Conservation (phyloP, 2,797 vertebrate genomes). For the Platalea minor region DNA sequence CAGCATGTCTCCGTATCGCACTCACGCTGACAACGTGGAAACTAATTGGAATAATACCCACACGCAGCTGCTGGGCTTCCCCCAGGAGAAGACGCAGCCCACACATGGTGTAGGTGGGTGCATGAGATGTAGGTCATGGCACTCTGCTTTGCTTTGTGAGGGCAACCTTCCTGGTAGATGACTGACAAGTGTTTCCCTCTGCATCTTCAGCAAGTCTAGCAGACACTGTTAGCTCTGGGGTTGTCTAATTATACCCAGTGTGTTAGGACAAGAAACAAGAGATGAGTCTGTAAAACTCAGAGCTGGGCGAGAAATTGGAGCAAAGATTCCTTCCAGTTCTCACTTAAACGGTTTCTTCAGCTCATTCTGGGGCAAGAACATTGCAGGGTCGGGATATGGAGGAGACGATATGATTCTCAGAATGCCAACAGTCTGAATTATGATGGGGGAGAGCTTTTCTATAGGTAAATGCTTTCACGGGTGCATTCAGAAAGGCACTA, state of each 20-base stretch:
- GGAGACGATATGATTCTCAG: neutral
- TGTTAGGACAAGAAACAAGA: neutral
- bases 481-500: neutral
- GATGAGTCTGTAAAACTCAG: neutral
- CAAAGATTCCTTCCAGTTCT: neutral
- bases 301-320: neutral
- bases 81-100: slow-evolving; percentile 23
- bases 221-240: neutral
- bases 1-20: neutral
- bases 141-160: neutral
- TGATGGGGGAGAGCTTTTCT: neutral
- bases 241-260: neutral
- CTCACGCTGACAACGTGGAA: neutral
- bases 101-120: neutral
- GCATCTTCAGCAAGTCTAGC: neutral
- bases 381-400: neutral
- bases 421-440: neutral
- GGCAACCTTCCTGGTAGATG: neutral
- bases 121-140: neutral
- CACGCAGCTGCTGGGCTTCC: slow-evolving; percentile 32
- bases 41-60: slow-evolving; percentile 18
- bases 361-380: neutral
- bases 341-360: rapidly evolving
- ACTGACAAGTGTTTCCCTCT: neutral
- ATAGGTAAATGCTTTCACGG: neutral